Conservation (phyloP, 2,888 invertebrate species). For the Chymomyza amoena region DNA sequence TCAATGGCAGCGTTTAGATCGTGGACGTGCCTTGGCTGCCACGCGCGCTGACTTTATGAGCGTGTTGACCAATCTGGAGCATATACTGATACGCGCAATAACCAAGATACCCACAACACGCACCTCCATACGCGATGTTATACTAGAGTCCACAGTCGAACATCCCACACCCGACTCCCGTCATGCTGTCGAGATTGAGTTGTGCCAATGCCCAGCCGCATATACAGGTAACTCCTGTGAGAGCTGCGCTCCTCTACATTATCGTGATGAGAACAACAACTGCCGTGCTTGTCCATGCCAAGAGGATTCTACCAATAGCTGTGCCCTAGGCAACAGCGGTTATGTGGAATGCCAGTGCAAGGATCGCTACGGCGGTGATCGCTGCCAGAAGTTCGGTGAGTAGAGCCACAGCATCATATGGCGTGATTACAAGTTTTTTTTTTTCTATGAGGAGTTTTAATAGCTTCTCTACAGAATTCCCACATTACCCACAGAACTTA, state of each 20-base stretch:
- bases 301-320: slow-evolving; percentile 59
- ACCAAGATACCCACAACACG: slow-evolving; percentile 81
- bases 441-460: neutral
- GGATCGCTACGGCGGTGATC: slow-evolving; percentile 84
- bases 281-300: slow-evolving; percentile 87
- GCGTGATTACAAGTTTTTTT: neutral
- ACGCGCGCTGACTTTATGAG: slow-evolving; percentile 91
- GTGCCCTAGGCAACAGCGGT: slow-evolving; percentile 82
- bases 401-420: slow-evolving; percentile 16
- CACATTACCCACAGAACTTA: neutral
- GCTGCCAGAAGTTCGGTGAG: slow-evolving; percentile 82
- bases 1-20: slow-evolving; percentile 84
- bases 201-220: slow-evolving; percentile 90
- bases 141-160: slow-evolving; percentile 87
- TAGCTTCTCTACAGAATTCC: neutral
- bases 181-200: slow-evolving; percentile 89
- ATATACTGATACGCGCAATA: slow-evolving; percentile 91
- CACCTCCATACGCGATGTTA: slow-evolving; percentile 86
- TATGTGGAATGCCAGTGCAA: slow-evolving; percentile 86
- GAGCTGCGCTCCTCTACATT: slow-evolving; percentile 85
- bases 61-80: slow-evolving; percentile 89
- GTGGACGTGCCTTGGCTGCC: slow-evolving; percentile 81
- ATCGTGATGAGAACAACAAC: slow-evolving; percentile 81
- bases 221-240: slow-evolving; percentile 93
- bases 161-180: slow-evolving; percentile 81